Evolutionary conservation across 2,888 invertebrate species (phyloP), one percentile per base, ranked within the genome.

Genomic region (Sclerodermus sp.): DNA sequence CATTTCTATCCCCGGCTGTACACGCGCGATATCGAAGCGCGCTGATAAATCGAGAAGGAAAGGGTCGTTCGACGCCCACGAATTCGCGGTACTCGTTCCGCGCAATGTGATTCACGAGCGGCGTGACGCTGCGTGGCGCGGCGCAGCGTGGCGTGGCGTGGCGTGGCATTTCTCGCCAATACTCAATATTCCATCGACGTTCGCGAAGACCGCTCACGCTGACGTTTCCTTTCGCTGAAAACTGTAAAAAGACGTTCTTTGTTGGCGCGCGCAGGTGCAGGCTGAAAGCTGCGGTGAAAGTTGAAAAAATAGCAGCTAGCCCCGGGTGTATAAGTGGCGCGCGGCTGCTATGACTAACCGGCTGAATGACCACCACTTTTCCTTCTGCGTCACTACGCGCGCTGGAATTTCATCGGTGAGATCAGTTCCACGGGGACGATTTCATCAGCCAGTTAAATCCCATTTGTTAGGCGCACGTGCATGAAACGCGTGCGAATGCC

Each of bases 11-110:
- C n/a, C n/a, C n/a, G n/a, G n/a, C n/a, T n/a, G n/a, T n/a, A n/a
- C n/a, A n/a, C n/a, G n/a, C n/a, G n/a, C n/a, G n/a, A n/a, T n/a
- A n/a, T n/a, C n/a, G n/a, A n/a, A n/a, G n/a, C n/a, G n/a, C 23
- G 23, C 8, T 8, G 23, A 65, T 71, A 69, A 70, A 71, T 67
- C 58, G 64, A 57, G 58, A 53, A 58, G 59, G 63, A 59, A 64
- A 57, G 60, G 61, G 64, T 67, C 63, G 65, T 62, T 66, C 62
- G 57, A 67, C 71, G 71, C 71, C 71, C 58, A 70, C 71, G 66
- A 70, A 68, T 66, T 60, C 60, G 17, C 34, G 13, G 12, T 18
- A 13, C 30, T 31, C 12, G 12, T 1, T 15, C 6, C n/a, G n/a
- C n/a, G n/a, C n/a, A n/a, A n/a, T n/a, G n/a, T 23, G 23, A 23